Evolutionary conservation across 1,140 invertebrate species (phyloP).

Genomic region (Subanguina moxae): DNA sequence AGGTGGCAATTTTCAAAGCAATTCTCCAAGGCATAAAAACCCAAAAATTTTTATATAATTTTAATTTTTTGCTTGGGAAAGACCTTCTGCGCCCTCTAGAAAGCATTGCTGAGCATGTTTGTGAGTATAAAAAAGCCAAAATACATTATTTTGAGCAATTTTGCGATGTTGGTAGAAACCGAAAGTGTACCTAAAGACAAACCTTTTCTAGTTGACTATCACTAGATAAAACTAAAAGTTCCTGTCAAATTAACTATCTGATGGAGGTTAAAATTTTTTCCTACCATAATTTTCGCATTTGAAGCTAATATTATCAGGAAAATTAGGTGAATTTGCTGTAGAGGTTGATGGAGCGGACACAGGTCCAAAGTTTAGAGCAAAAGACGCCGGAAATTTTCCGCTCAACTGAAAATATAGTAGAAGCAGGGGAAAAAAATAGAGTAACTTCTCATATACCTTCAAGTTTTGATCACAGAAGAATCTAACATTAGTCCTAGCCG

Average conservation of each 20-base stretch:
- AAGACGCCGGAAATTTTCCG: constrained; percentile 73
- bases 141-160: too few relatives aligned
- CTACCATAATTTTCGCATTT: constrained; percentile 79
- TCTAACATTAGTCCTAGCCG: constrained; percentile 74
- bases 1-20: too few relatives aligned
- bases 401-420: constrained; percentile 55
- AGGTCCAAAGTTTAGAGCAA: constrained; percentile 67
- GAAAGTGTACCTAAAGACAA: constrained; percentile 15
- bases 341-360: constrained; percentile 63
- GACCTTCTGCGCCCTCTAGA: too few relatives aligned
- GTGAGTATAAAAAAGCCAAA: too few relatives aligned
- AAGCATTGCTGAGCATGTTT: too few relatives aligned
- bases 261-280: too few relatives aligned
- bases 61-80: too few relatives aligned
- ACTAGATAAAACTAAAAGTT: not conserved
- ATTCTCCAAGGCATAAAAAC: too few relatives aligned
- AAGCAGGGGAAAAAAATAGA: too few relatives aligned
- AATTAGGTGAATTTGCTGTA: constrained; percentile 61
- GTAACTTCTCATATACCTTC: constrained; percentile 11
- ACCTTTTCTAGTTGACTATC: constrained; percentile 27
- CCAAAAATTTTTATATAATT: too few relatives aligned
- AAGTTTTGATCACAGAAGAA: constrained; percentile 68
- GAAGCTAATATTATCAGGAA: constrained; percentile 58
- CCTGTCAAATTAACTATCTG: too few relatives aligned
- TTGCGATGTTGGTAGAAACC: too few relatives aligned